Percentiles rank a stretch among this genome's conserved stretches.
These are phyloP conservation scores for Microplitis manilae DNA, from an alignment of 2,888 invertebrate species.

Conservation along the genomic window DNA sequence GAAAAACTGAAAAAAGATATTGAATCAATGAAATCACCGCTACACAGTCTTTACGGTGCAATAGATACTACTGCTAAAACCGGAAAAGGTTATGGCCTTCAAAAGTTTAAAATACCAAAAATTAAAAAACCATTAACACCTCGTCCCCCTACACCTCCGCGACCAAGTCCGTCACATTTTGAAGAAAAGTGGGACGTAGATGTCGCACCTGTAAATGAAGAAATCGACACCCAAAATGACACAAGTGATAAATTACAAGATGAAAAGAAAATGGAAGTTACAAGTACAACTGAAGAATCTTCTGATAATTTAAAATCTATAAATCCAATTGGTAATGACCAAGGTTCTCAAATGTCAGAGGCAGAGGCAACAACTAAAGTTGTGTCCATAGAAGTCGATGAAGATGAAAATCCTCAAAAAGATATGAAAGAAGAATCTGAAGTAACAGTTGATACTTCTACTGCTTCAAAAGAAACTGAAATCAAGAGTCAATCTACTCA, in stretches of 20 bases:
- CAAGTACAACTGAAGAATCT: constrained; percentile 56
- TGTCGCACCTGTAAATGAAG: constrained; percentile 42
- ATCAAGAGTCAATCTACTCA: constrained; percentile 18
- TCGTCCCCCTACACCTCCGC: constrained; percentile 52
- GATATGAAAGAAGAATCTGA: constrained; percentile 20
- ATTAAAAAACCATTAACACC: constrained; percentile 64
- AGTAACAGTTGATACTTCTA: constrained; percentile 59
- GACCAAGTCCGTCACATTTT: constrained; percentile 20
- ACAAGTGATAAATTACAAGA: constrained; percentile 48
- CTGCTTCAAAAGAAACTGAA: constrained; percentile 27
- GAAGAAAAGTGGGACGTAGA: constrained; percentile 46
- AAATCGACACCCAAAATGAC: constrained; percentile 56
- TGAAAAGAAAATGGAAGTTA: constrained; percentile 54
- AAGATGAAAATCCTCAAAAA: background rate
- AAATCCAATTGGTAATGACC: constrained; percentile 29
- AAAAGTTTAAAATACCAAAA: constrained; percentile 75
- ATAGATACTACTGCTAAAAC: constrained; percentile 69
- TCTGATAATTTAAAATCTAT: constrained; percentile 57
- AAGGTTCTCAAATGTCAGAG: constrained; percentile 44
- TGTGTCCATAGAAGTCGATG: constrained; percentile 45
- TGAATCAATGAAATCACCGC: constrained; percentile 69
- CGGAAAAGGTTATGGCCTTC: constrained; percentile 72
- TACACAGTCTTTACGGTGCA: constrained; percentile 72
- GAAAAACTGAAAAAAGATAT: constrained; percentile 53
- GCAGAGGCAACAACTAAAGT: constrained; percentile 65